Percentiles rank a stretch among this genome's conserved stretches.
Evolutionary conservation across 1,140 invertebrate genomes (phyloP).

Genomic region (Drosophila nebulosa): DNA sequence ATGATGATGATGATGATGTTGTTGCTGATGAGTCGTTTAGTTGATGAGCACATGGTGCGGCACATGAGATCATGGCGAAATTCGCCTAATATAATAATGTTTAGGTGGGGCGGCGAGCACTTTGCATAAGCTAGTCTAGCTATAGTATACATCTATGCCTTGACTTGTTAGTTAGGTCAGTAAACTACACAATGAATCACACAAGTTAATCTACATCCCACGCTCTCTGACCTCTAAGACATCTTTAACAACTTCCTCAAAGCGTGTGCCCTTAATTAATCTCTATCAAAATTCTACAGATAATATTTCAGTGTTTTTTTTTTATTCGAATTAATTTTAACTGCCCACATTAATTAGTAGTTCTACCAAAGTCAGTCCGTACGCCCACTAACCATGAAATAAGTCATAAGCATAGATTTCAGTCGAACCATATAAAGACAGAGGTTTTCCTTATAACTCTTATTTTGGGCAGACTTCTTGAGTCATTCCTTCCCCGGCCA

Average conservation of each 20-base stretch:
- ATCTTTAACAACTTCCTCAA: constrained; percentile 21
- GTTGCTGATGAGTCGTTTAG: constrained; percentile 19
- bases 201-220: constrained; percentile 35
- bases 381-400: constrained; percentile 44
- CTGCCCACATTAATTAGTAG: constrained; percentile 66
- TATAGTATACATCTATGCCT: not conserved
- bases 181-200: constrained; percentile 27
- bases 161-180: constrained; percentile 8
- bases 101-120: not conserved
- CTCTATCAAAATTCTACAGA: constrained; percentile 27
- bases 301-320: constrained; percentile 16
- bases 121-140: not conserved
- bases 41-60: constrained; percentile 1
- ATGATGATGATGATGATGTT: constrained; percentile 18
- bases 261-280: constrained; percentile 62
- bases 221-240: constrained; percentile 45
- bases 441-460: constrained; percentile 10
- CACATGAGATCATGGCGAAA: constrained; percentile 62
- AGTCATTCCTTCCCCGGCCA: no score
- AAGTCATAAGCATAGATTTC: constrained; percentile 19
- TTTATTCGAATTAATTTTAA: constrained; percentile 43
- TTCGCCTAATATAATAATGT: constrained; percentile 1
- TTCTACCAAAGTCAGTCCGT: constrained; percentile 37
- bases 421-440: constrained; percentile 32
- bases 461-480: constrained; percentile 48